Percentiles rank a stretch among this genome's conserved stretches.
phyloP scores from a whole-genome alignment of 1,140 invertebrate species.

The Pygmarrhopalites habei region DNA sequence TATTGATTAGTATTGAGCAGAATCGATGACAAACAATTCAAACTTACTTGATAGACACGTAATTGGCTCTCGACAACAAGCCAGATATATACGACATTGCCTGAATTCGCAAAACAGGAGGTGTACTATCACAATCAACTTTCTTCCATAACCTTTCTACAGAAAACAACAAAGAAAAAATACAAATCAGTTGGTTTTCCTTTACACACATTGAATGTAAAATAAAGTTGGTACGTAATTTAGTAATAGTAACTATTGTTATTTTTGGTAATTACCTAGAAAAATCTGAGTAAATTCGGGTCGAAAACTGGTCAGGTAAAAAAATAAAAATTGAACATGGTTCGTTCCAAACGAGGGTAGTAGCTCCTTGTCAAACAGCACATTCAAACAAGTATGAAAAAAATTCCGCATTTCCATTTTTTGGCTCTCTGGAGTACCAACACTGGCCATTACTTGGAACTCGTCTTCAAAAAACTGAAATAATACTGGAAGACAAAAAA shows the following conservation, averaged over 20 bases:
- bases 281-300: constrained; percentile 16
- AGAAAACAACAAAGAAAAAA: too few relatives aligned
- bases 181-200: too few relatives aligned
- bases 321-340: constrained; percentile 72
- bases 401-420: neutral
- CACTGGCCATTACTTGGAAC: neutral
- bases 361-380: constrained; percentile 63
- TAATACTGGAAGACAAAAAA: constrained; percentile 1
- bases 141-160: constrained; percentile 63
- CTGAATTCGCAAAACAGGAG: constrained; percentile 59
- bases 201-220: too few relatives aligned
- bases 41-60: constrained; percentile 57
- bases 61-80: constrained; percentile 61
- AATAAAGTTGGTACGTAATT: too few relatives aligned
- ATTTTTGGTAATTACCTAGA: too few relatives aligned
- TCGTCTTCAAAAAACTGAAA: constrained; percentile 28
- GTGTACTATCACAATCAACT: constrained; percentile 57
- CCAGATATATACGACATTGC: constrained; percentile 67
- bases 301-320: constrained; percentile 63
- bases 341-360: constrained; percentile 63
- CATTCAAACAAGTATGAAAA: constrained; percentile 42
- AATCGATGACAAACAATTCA: too few relatives aligned
- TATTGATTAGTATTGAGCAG: too few relatives aligned
- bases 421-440: too few relatives aligned
- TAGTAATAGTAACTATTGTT: too few relatives aligned